phyloP scores from a whole-genome alignment of 2,888 invertebrate genomes.

The Drosophila borealis region DNA sequence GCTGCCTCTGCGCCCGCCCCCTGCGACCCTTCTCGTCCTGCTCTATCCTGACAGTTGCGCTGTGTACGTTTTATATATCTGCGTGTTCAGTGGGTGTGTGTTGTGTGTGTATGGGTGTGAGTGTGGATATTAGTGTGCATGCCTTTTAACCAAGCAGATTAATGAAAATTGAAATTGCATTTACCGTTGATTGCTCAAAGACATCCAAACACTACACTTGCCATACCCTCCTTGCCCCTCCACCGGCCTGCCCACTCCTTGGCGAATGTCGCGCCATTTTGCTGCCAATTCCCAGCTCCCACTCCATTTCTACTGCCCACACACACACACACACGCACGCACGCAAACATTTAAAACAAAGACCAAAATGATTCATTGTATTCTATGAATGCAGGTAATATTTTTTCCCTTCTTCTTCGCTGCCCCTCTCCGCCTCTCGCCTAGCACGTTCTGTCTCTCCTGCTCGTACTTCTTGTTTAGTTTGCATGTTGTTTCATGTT shows the following conservation, averaged over 20 bases:
- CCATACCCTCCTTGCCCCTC: not conserved
- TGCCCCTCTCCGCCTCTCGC: not conserved
- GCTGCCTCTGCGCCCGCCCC: not conserved
- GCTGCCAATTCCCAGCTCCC: conserved; percentile 17
- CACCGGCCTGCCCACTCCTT: not conserved
- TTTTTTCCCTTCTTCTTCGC: conserved; percentile 8
- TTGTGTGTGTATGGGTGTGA: conserved; percentile 8
- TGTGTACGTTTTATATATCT: not conserved
- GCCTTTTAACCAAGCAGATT: conserved; percentile 43
- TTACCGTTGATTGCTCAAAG: conserved; percentile 39
- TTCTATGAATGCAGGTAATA: conserved; percentile 64
- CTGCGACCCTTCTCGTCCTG: not conserved
- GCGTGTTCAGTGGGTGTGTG: conserved; percentile 1
- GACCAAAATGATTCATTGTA: conserved; percentile 63
- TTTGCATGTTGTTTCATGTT: conserved; percentile 24
- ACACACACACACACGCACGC: not conserved
- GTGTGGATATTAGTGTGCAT: conserved; percentile 21
- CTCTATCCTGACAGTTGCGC: conserved; percentile 7
- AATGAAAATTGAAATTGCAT: conserved; percentile 61
- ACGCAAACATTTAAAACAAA: conserved; percentile 34
- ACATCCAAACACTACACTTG: conserved; percentile 11
- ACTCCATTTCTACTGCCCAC: conserved; percentile 11
- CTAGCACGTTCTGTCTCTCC: not conserved
- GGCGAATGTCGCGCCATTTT: conserved; percentile 31
- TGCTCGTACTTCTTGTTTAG: conserved; percentile 3